A percentile compares a stretch with the other conserved stretches of the same genome.
These are phyloP conservation scores for Gambusia yucatana DNA, from an alignment of 2,797 vertebrate species.

Conservation along the genomic window DNA sequence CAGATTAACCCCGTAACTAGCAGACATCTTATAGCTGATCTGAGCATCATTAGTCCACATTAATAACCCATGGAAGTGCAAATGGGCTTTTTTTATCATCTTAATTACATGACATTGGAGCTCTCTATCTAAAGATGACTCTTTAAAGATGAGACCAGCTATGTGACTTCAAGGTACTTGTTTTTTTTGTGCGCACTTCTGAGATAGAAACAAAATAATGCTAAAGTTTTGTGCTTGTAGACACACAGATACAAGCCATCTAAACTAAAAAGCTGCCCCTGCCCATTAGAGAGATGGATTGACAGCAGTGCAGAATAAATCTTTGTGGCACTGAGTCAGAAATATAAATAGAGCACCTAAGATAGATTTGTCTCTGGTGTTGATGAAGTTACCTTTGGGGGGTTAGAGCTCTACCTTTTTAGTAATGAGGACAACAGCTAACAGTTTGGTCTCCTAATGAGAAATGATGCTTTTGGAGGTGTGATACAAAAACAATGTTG, in stretches of 20 bases:
- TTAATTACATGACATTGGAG: conserved; percentile 84
- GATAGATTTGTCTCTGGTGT: conserved; percentile 82
- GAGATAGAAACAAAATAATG: conserved; percentile 47
- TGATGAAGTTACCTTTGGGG: conserved; percentile 83
- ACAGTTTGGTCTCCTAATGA: conserved; percentile 80
- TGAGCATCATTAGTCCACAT: conserved; percentile 84
- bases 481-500: conserved; percentile 62
- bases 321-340: conserved; percentile 83
- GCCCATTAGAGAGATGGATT: conserved; percentile 85
- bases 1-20: conserved; percentile 84
- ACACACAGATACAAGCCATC: conserved; percentile 35
- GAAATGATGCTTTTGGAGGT: conserved; percentile 75
- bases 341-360: conserved; percentile 84
- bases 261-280: conserved; percentile 79
- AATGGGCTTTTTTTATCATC: conserved; percentile 82
- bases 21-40: conserved; percentile 81
- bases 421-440: conserved; percentile 83
- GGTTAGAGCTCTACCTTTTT: conserved; percentile 78
- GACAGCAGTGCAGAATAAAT: conserved; percentile 83
- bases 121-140: conserved; percentile 72
- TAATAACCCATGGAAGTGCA: conserved; percentile 83
- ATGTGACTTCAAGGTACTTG: conserved; percentile 68
- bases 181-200: conserved; percentile 47
- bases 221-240: conserved; percentile 35
- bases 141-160: conserved; percentile 69